Conservation (phyloP, 2,113 vertebrate species). For the Pelecanoides urinatrix region DNA sequence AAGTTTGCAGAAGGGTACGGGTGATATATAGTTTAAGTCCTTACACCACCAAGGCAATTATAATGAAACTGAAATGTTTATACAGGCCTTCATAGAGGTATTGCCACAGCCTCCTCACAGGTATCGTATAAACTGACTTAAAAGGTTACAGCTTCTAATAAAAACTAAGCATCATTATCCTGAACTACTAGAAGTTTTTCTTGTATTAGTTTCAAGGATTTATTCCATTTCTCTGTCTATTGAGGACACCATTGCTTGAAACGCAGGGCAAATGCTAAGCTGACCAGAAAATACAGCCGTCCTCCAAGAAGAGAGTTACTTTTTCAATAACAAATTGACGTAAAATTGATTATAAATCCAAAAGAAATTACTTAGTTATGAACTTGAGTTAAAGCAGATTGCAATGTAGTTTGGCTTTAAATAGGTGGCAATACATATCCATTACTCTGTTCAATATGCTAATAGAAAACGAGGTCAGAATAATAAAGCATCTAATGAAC, state of each 20-base stretch:
- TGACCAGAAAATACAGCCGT: not conserved
- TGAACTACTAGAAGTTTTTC: not conserved
- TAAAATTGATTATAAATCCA: conserved; percentile 27
- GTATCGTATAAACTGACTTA: not conserved
- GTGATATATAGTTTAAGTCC: not conserved
- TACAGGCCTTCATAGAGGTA: not conserved
- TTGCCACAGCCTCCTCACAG: not conserved
- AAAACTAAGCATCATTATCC: not conserved
- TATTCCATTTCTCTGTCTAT: not conserved
- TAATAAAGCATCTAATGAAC: conserved; percentile 10
- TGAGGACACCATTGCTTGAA: not conserved
- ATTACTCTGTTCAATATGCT: conserved; percentile 7
- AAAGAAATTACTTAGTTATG: not conserved
- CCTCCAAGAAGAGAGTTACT: not conserved
- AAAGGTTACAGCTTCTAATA: not conserved
- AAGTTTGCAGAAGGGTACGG: not conserved
- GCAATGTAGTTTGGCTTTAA: conserved; percentile 14
- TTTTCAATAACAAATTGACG: conserved; percentile 14
- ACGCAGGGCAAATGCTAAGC: not conserved
- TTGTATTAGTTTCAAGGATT: not conserved
- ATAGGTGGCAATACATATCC: not conserved
- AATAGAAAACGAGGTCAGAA: not conserved
- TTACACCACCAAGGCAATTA: not conserved
- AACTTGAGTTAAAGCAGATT: conserved; percentile 7
- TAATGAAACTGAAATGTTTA: not conserved